Base-by-base conservation (phyloP, 2,797 vertebrate species). In the Allobates femoralis region DNA sequence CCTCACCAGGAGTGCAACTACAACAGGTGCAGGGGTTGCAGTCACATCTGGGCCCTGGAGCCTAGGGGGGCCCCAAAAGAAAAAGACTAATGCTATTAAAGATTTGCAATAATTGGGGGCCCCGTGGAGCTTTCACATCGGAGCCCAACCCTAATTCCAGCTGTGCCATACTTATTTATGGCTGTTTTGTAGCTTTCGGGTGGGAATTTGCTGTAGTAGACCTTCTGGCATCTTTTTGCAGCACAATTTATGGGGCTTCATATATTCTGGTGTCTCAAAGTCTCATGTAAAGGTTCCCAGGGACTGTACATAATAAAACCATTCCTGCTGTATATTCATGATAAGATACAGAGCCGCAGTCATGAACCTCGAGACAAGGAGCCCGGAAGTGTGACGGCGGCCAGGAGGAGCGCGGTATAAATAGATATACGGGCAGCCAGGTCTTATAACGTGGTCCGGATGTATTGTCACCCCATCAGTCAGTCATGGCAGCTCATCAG, bases 271-370 rank as follows among this genome's bases (percentile, higher is more conserved):
- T 30, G n/a, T 32, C 23, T 46, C 69, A n/a, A 10, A 37, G 71
- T 76, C 46, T 32, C 37, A 23, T 23, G 3, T 55, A 32, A 66
- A 34, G 26, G 5, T 85, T 85, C 83, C 60, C 83, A 85, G 83
- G 62, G 16, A 21, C 6, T 67, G 4, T 18, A 66, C 5, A 66
- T 51, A 51, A 81, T 64, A 80, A 51, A 50, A 16, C 32, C 21
- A 3, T 10, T 46, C 60, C 16, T 14, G 16, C 53, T 78, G 81
- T 37, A 60, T 55, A 83, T 34, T 30, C 19, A 23, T 77, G 73
- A 78, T 51, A 56, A 32, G 64, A 55, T 51, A 62, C 74, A 67
- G 83, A 85, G 51, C 58, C 71, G 26, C 3, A 1, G 37, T 51
- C 55, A 12, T 84, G 62, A 84, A 75, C 19, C 16, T 15, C 3